A percentile compares a stretch with the other conserved stretches of the same genome.
Conservation (phyloP, 2,888 invertebrate species). For the Polyommatus icarus region DNA sequence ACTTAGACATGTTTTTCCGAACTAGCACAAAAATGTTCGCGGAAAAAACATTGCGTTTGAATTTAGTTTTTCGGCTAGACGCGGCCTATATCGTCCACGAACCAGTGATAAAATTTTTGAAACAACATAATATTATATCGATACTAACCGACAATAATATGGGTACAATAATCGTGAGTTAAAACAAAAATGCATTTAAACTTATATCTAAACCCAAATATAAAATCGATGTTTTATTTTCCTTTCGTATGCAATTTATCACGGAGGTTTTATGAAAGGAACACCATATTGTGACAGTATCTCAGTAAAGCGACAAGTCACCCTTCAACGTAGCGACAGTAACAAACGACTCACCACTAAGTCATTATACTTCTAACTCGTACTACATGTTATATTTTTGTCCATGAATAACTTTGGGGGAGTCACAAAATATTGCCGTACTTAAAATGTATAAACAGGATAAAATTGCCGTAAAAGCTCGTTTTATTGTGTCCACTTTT, state of each 20-base stretch:
- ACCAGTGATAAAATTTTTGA: background rate
- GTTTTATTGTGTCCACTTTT: constrained; percentile 12
- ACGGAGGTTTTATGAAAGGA: constrained; percentile 46
- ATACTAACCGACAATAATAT: background rate
- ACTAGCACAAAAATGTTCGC: background rate
- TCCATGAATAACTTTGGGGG: constrained; percentile 25
- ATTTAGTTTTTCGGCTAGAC: background rate
- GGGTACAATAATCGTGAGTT: background rate
- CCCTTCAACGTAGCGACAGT: constrained; percentile 52
- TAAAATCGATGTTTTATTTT: constrained; percentile 37
- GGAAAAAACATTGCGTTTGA: background rate
- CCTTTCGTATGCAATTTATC: constrained; percentile 45
- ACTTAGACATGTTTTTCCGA: background rate
- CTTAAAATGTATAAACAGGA: constrained; percentile 16
- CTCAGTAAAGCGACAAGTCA: constrained; percentile 52
- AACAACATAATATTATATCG: too few relatives aligned
- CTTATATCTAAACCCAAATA: background rate
- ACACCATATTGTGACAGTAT: constrained; percentile 36
- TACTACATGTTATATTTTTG: constrained; percentile 43
- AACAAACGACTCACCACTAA: constrained; percentile 45
- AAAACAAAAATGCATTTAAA: background rate
- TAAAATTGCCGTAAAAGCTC: background rate
- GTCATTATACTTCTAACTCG: constrained; percentile 39
- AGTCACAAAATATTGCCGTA: constrained; percentile 4
- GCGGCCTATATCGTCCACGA: background rate